Evolutionary conservation across 53 echinoderm and acorn worm species (phyloP), one percentile per base, ranked within the genome.

Genomic region (Crossaster papposus): DNA sequence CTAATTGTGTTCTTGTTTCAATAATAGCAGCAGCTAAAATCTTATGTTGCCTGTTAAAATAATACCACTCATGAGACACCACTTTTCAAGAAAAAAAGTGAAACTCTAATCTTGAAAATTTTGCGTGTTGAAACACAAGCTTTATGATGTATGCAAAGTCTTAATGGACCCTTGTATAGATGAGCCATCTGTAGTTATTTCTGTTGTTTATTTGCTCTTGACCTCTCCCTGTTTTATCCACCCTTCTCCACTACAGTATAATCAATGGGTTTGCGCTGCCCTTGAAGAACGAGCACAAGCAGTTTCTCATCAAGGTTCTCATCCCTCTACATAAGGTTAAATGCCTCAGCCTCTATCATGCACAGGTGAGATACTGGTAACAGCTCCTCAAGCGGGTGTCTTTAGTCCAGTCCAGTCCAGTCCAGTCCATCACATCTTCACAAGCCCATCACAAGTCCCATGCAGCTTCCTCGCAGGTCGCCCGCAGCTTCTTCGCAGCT

Each of bases 261-360:
- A 98, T 98, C 88, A 98, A 98, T 93, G 98, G 98, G 76, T 98
- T 98, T 92, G 98, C 98, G 54, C 88, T 98, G 83, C 98, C 98
- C 38, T 93, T 98, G 78, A 98, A 98, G 90, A 89, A 90, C 70
- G 98, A 98, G 83, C 98, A 98, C 88, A 98, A 98, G 92, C 96
- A 93, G 85, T 98, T 98, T 80, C 94, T 98, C 72, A 98, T 96
- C 93, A 98, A 98, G 91, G 98, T 98, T 81, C 98, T 98, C 92
- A 98, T 98, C 90, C 98, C 98, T 53, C 91, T 98, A 62, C 98
- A 98, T 83, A 98, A 98, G 91, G 96, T 96, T 89, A 96, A 96
- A 92, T 96, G 98, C 83, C 93, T 98, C 75, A 92, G 96, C 79
- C 92, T 98, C 31, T 98, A 98, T 83, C 98, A 98, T 93, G 98